Evolutionary conservation across 2,797 vertebrate species (phyloP), one percentile per base, ranked within the genome.

Genomic region (Sebastes matsubarae): DNA sequence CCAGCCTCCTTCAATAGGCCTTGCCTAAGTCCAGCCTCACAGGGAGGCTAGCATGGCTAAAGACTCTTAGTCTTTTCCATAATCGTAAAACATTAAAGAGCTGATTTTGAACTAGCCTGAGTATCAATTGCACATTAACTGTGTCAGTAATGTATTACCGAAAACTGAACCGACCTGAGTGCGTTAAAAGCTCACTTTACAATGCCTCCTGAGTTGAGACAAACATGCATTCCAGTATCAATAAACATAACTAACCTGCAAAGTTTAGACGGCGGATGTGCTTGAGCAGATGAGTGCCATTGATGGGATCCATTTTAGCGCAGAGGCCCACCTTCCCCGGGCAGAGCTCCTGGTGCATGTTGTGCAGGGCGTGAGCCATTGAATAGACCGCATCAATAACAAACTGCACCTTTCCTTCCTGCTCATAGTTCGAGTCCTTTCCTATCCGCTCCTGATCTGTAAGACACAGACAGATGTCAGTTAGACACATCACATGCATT

Each of bases 371-470:
- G 0, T 99, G 97, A 11, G 98, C 98, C 98, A 99, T 99, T 64
- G 97, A 96, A 0, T 99, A 99, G 57, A 99, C 98, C 0, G 98
- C 98, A 1, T 99, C 98, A 0, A 99, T 99, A 61, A 99, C 98
- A 59, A 99, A 99, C 90, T 99, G 98, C 63, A 99, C 98, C 85
- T 99, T 99, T 77, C 98, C 98, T 84, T 99, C 98, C 93, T 99
- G 98, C 88, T 99, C 98, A 0, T 99, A 99, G 0, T 96, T 89
- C 0, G 98, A 98, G 93, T 99, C 97, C 90, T 98, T 97, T 80
- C 97, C 97, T 20, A 99, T 99, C 80, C 98, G 96, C 89, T 99
- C 98, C 2, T 98, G 96, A 93, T 99, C 98, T 99, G 96, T 25
- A 81, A 6, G 30, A 86, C 1, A 83, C 27, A 88, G 6, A 68